phyloP scores from a whole-genome alignment of 2,797 vertebrate genomes.

The Acridotheres tristis region DNA sequence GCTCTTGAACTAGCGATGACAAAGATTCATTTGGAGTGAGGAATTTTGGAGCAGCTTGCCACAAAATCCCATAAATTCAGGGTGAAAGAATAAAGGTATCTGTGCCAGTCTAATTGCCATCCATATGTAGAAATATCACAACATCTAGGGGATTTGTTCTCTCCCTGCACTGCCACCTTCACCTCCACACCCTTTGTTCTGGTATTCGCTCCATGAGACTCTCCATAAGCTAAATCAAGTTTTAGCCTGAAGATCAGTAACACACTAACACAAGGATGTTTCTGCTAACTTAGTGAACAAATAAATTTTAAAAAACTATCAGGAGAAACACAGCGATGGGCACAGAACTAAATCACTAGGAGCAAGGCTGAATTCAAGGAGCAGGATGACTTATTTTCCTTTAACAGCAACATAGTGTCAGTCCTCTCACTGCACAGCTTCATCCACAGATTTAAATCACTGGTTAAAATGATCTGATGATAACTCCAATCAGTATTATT shows the following conservation, averaged over 20 bases:
- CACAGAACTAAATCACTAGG: not conserved
- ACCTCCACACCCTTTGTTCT: not conserved
- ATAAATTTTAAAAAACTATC: not conserved
- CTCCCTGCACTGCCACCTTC: not conserved
- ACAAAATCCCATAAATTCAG: not conserved
- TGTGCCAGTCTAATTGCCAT: not conserved
- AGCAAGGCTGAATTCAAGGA: not conserved
- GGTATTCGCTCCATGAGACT: not conserved
- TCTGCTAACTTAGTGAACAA: not conserved
- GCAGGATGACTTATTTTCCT: fast-evolving
- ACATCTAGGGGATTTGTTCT: not conserved
- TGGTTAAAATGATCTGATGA: not conserved
- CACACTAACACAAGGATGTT: not conserved
- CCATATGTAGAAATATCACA: not conserved
- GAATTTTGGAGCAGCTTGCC: not conserved
- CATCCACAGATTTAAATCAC: not conserved
- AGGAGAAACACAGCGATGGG: not conserved
- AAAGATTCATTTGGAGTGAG: not conserved
- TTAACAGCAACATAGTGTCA: fast-evolving
- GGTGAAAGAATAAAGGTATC: not conserved
- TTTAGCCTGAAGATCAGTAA: not conserved
- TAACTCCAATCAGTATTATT: not conserved
- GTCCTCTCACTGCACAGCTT: not conserved
- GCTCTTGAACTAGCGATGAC: not conserved
- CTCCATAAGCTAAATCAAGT: not conserved